Percentiles rank a stretch among this genome's conserved stretches.
These are phyloP conservation scores for Anser cygnoides DNA, from an alignment of 2,113 vertebrate genomes.

Conservation along the genomic window DNA sequence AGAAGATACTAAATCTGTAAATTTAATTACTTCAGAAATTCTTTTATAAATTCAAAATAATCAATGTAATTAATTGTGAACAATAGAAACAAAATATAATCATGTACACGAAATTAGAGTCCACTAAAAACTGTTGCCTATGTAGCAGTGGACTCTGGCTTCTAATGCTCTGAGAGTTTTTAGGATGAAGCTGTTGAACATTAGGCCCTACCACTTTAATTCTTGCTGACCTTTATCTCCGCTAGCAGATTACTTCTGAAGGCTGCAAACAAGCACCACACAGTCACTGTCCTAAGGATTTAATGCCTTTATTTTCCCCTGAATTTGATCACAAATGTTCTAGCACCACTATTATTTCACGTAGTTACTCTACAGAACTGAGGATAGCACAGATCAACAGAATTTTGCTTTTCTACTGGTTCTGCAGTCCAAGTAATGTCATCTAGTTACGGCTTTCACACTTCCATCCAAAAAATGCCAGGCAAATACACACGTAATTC, in stretches of 20 bases:
- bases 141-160: not conserved
- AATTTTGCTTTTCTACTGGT: not conserved
- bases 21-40: not conserved
- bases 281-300: not conserved
- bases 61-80: not conserved
- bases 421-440: not conserved
- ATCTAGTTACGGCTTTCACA: not conserved
- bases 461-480: not conserved
- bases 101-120: not conserved
- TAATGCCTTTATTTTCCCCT: not conserved
- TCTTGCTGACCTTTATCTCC: not conserved
- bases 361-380: not conserved
- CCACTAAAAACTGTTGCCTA: not conserved
- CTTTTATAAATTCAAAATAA: not conserved
- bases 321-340: not conserved
- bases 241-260: not conserved
- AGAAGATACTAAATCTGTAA: not conserved
- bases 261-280: not conserved
- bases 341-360: not conserved
- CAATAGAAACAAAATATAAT: not conserved
- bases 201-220: not conserved
- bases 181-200: not conserved
- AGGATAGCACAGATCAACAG: not conserved
- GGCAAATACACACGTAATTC: not conserved
- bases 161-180: not conserved